Base-by-base conservation (phyloP, 1,140 invertebrate genomes). In the Neodiprion virginianus region DNA sequence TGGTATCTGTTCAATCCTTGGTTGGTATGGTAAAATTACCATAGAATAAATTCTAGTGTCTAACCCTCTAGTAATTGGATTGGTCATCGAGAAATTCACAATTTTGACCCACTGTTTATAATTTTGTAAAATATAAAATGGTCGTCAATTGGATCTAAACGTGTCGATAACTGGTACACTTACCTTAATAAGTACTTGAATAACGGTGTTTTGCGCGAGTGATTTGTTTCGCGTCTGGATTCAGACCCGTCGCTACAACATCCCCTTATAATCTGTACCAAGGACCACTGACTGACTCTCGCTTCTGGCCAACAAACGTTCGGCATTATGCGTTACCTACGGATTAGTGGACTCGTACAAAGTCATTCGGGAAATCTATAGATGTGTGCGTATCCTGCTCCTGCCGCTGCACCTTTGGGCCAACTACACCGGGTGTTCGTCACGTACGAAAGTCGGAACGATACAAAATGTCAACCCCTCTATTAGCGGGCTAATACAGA, bases 261-360 rank as follows among this genome's bases (percentile, higher is more conserved):
- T 47, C 67, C 67, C 40, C 17, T 23, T 7, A 69, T 69, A 47
- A 21, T 23, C 67, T 47, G 21, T 69, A 69, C 11, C 67, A 21
- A 23, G 40, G 67, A 21, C 21, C 67, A 69, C 67, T 69, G 21
- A 61, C 66, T 72, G 75, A 75, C 77, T 80, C 76, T 78, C 76
- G 76, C 79, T 79, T 75, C 69, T 75, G 77, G 28, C 74, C 78
- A 76, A 79, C 83, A 81, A 81, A 81, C 75, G 40, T 73, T 74
- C 72, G 67, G 79, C 80, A 82, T 81, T 84, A 80, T 82, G 79
- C 80, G 78, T 61, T 83, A 82, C 83, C 80, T 80, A 85, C 82
- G 80, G 83, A 85, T 86, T 85, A 85, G 84, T 80, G 81, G 81
- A 81, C 79, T 84, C 77, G 75, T 76, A 85, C 81, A 84, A 84